Base-by-base conservation (phyloP, 1,140 invertebrate species). In the Nylanderia fulva region DNA sequence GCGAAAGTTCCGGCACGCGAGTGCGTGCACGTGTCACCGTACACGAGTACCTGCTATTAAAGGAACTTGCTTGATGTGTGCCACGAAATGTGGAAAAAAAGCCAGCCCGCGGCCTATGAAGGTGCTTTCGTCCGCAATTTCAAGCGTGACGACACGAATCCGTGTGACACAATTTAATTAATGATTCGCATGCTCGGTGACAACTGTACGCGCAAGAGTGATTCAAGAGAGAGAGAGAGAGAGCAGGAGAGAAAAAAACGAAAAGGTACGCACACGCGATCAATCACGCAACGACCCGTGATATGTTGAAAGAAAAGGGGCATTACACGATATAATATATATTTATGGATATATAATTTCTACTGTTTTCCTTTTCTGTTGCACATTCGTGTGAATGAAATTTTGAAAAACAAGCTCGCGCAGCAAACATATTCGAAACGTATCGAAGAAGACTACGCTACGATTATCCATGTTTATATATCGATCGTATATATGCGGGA, bases 71-170 rank as follows among this genome's bases (percentile, higher is more conserved):
- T 15, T 71, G 2, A 58, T 63, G 27, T 13, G 56, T n/a, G 56
- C 15, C 39, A 48, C 33, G 36, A 80, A 58, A 69, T 58, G 64
- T 48, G 74, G 56, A 86, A 85, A 79, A 79, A 54, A 69, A 21
- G 5, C 33, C 3, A 18, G 24, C 24, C 21, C 45, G 54, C 5
- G n/a, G 3, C 29, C 3, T n/a, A n/a, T n/a, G n/a, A n/a, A n/a
- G n/a, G 42, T 21, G 27, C n/a, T 48, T 64, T 42, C 64, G 63
- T 63, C 45, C 68, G 56, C 18, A 33, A 29, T 63, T 36, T 71
- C 42, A 74, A 85, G 87, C 88, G 80, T 85, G 85, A 88, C 85
- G 80, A 86, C 85, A 85, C 85, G 85, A 88, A 71, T 86, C 85
- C 80, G 52, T 75, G 85, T 45, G 85, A 84, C 74, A 69, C 58